A percentile compares a stretch with the other conserved stretches of the same genome.
These are phyloP conservation scores for Notarius quadriscutis DNA, from an alignment of 2,113 vertebrate genomes.

Conservation along the genomic window DNA sequence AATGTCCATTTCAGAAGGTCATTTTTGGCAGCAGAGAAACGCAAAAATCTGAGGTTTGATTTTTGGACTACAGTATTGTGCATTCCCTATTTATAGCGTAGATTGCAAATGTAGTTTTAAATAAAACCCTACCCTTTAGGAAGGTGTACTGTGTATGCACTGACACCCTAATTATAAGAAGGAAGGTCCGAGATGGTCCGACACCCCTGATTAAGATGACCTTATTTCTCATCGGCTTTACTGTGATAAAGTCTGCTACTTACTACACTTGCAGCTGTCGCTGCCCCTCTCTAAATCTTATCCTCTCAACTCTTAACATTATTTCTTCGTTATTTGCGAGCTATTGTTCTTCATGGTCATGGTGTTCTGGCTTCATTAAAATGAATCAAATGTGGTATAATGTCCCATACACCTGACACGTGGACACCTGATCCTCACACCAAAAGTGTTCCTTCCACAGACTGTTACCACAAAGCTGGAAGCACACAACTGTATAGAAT, in stretches of 20 bases:
- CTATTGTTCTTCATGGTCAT: not conserved
- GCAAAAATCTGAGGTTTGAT: too few relatives aligned
- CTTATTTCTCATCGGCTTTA: not conserved
- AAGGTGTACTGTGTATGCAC: not conserved
- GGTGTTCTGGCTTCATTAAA: not conserved
- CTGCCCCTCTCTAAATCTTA: not conserved
- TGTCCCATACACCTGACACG: not conserved
- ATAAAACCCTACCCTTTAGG: not conserved
- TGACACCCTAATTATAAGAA: not conserved
- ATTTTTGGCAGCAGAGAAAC: too few relatives aligned
- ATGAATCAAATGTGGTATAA: not conserved
- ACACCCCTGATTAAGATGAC: not conserved
- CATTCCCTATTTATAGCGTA: not conserved
- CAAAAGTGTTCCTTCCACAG: not conserved
- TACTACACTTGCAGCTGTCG: not conserved
- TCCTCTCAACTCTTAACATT: not conserved
- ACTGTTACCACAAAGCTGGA: too few relatives aligned
- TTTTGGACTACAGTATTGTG: too few relatives aligned
- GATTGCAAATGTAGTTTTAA: not conserved
- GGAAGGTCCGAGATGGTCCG: not conserved
- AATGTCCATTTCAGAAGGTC: too few relatives aligned
- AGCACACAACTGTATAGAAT: too few relatives aligned
- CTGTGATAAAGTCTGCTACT: not conserved
- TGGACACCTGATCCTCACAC: too few relatives aligned
- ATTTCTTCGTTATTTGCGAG: not conserved